Conservation (phyloP, 2,797 vertebrate species). For the Hippopotamyrus pictus region DNA sequence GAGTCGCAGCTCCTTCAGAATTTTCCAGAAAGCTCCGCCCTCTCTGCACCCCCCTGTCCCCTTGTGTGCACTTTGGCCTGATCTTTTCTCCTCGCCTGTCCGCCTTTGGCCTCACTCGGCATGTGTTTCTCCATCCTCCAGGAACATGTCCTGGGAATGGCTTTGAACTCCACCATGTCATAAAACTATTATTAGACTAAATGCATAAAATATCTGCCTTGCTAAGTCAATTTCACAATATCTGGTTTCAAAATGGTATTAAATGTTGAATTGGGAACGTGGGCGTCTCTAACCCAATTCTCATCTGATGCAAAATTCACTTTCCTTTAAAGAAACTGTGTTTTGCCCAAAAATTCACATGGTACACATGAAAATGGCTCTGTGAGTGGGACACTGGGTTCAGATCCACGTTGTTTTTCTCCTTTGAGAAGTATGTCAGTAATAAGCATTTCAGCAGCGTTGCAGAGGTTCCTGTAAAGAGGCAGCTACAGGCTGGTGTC, state of each 20-base stretch:
- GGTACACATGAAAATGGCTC: conserved; percentile 2
- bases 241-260: conserved; percentile 16
- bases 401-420: conserved; percentile 10
- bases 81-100: neutral
- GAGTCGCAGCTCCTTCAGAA: neutral
- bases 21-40: neutral
- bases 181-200: conserved; percentile 19
- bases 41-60: neutral
- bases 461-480: conserved; percentile 5
- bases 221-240: conserved; percentile 15
- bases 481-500: neutral
- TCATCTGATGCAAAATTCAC: conserved; percentile 8
- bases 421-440: conserved; percentile 13
- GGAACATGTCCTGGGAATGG: conserved; percentile 9
- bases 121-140: conserved; percentile 11
- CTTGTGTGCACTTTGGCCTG: neutral
- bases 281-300: conserved; percentile 7
- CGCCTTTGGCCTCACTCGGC: neutral
- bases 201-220: conserved; percentile 11
- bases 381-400: conserved; percentile 3
- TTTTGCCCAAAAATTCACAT: conserved; percentile 12
- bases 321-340: neutral
- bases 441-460: conserved; percentile 19
- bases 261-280: neutral
- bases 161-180: conserved; percentile 14